Conservation (phyloP, 2,797 vertebrate genomes). For the Etheostoma nigrum region DNA sequence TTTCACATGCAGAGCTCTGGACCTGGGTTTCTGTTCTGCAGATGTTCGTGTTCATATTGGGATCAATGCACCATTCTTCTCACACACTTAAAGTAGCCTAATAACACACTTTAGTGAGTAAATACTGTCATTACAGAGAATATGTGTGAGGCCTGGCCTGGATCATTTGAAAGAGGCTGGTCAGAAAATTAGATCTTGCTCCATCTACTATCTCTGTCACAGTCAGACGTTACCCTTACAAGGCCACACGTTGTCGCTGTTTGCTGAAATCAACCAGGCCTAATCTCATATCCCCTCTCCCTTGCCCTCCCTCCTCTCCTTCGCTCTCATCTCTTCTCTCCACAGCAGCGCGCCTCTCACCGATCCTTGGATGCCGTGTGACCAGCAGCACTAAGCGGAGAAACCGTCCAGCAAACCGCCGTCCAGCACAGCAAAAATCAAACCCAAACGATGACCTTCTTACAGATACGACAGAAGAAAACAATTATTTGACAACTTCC, state of each 20-base stretch:
- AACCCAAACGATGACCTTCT: slow-evolving; percentile 83
- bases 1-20: slow-evolving; percentile 52
- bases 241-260: slow-evolving; percentile 69
- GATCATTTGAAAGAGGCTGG: slow-evolving; percentile 13
- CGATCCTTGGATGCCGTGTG: slow-evolving; percentile 75
- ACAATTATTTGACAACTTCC: slow-evolving; percentile 81
- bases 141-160: background rate
- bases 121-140: slow-evolving; percentile 23
- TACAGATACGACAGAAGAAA: slow-evolving; percentile 69
- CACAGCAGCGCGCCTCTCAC: slow-evolving; percentile 62
- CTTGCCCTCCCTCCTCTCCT: background rate
- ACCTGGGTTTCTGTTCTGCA: slow-evolving; percentile 22
- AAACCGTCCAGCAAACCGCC: slow-evolving; percentile 38
- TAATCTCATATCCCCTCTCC: slow-evolving; percentile 1
- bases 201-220: background rate
- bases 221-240: background rate
- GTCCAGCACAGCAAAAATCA: slow-evolving; percentile 60
- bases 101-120: slow-evolving; percentile 23
- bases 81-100: slow-evolving; percentile 11
- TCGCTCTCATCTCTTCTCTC: slow-evolving; percentile 14
- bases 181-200: background rate
- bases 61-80: slow-evolving; percentile 15
- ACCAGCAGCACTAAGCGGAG: slow-evolving; percentile 61
- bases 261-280: slow-evolving; percentile 5
- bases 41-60: slow-evolving; percentile 34